Evolutionary conservation across 2,888 invertebrate genomes (phyloP), one percentile per base, ranked within the genome.

Genomic region (Lasioglossum calceatum): DNA sequence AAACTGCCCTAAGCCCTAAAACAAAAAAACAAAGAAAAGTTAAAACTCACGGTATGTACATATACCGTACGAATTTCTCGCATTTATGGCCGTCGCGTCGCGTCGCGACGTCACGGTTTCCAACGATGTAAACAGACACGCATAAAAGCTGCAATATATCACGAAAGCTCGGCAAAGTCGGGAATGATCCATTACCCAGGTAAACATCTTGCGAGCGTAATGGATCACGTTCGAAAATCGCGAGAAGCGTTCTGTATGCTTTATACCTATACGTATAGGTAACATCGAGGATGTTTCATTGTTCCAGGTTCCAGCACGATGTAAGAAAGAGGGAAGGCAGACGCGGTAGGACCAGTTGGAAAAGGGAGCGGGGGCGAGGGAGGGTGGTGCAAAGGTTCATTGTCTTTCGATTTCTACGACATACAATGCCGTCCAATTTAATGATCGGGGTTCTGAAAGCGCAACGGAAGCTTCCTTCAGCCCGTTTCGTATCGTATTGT

Each of bases 401-500:
- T 85, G 85, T 88, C 84, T 86, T 76, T 44, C 78, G 88, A 90
- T 90, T 84, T 85, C 85, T 82, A 70, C 36, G 61, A 58, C 74
- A 16, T 83, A 89, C 82, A 89, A 88, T 89, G 44, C 74, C 83
- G 44, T 77, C 86, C 86, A 86, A 89, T 90, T 88, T 90, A 89
- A 89, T 85, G 83, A 89, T 85, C 78, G 70, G 36, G 39, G 78
- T 86, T 89, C 89, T 91, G 86, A 85, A 89, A 88, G 85, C 81
- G 81, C 89, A 86, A 89, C 89, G 91, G 82, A 89, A 88, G 88
- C 85, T 82, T 85, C 89, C 90, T 81, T 86, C 86, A 79, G 79
- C 84, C 74, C 84, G 84, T 84, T 88, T 91, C 86, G 87, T 81
- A 84, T 87, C 58, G 79, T 47, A 90, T 90, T 91, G 89, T 90